Evolutionary conservation across 2,113 vertebrate species (phyloP).

Genomic region (Otolemur garnettii): DNA sequence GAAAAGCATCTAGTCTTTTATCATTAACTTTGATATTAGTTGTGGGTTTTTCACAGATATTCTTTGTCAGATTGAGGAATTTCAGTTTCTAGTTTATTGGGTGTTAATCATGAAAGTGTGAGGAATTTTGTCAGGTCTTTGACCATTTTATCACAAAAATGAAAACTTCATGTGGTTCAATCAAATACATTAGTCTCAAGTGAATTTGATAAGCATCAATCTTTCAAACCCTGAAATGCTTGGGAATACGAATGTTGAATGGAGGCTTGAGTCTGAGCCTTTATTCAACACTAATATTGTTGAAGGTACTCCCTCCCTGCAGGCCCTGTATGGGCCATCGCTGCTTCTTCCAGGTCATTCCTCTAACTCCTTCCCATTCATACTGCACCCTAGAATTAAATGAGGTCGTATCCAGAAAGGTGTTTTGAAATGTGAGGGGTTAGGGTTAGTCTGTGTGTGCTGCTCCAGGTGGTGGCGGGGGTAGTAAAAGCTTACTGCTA

Average conservation of each 20-base stretch:
- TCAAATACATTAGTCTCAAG: background rate
- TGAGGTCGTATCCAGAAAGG: background rate
- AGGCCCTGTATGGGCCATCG: background rate
- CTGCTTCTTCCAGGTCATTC: background rate
- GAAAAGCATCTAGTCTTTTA: background rate
- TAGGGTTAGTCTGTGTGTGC: background rate
- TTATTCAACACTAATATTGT: no score
- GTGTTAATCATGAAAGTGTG: background rate
- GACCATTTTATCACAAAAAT: background rate
- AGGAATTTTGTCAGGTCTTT: background rate
- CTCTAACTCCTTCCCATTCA: background rate
- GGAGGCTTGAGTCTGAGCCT: background rate
- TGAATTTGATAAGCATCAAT: background rate
- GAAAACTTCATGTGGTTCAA: background rate
- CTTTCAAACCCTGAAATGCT: background rate
- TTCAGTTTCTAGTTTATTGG: background rate
- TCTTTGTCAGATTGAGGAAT: background rate
- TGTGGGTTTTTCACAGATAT: background rate
- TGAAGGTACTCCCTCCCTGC: background rate
- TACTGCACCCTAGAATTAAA: background rate
- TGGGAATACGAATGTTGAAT: background rate
- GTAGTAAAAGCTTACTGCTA: background rate
- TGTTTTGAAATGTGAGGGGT: background rate
- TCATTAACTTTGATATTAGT: background rate
- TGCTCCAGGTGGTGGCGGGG: background rate